Conservation (phyloP, 2,797 vertebrate species). For the Neopelma chrysocephalum region DNA sequence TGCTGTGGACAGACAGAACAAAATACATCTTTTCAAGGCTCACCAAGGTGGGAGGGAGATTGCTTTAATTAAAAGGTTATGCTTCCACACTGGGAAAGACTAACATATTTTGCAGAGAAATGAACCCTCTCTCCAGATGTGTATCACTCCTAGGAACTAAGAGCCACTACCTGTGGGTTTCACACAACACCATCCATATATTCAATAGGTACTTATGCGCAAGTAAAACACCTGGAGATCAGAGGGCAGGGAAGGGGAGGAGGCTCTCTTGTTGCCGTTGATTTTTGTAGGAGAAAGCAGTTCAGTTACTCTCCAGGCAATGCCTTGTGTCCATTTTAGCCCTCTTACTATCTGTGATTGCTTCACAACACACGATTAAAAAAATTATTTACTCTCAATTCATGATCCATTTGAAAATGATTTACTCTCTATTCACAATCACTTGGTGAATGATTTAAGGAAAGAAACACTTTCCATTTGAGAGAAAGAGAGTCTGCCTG, state of each 20-base stretch:
- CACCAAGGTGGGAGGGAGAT: background rate
- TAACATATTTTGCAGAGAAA: background rate
- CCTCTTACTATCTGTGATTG: background rate
- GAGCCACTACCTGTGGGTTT: background rate
- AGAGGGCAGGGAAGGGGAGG: background rate
- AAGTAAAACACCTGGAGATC: background rate
- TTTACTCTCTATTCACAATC: background rate
- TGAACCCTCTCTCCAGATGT: background rate
- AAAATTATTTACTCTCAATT: background rate
- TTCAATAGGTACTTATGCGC: fast-evolving
- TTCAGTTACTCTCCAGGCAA: background rate
- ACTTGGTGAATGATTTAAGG: background rate
- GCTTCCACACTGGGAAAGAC: background rate
- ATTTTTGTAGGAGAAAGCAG: background rate
- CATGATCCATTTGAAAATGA: background rate
- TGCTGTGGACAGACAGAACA: background rate
- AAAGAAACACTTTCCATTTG: background rate
- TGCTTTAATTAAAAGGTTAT: background rate
- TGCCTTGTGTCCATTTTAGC: background rate
- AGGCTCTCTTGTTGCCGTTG: background rate
- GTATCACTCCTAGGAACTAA: background rate
- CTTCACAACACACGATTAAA: background rate
- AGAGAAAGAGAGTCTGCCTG: background rate
- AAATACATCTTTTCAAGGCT: background rate
- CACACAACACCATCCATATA: background rate